phyloP scores from a whole-genome alignment of 2,113 vertebrate species.

The Leuciscus idus region DNA sequence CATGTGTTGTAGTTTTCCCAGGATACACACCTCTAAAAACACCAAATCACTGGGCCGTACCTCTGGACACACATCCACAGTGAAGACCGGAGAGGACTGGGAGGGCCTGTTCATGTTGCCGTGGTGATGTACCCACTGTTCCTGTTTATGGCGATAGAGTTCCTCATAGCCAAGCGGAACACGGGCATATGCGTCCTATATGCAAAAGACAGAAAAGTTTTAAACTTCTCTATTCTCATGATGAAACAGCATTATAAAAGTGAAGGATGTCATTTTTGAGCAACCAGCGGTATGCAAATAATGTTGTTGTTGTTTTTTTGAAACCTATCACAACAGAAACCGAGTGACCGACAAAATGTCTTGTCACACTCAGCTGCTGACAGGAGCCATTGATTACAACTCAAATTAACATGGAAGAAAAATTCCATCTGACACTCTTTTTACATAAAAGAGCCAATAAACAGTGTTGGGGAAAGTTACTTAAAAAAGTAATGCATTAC shows the following conservation, averaged over 20 bases:
- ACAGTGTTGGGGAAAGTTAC: too few species aligned
- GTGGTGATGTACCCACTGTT: slow-evolving; percentile 86
- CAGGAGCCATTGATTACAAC: not conserved
- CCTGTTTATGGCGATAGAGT: slow-evolving; percentile 87
- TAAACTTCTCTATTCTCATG: not conserved
- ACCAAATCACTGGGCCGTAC: slow-evolving; percentile 66
- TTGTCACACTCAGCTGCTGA: not conserved
- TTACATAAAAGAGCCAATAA: not conserved
- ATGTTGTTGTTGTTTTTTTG: too few species aligned
- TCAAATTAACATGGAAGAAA: not conserved
- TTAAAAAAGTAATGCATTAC: too few species aligned
- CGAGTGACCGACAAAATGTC: not conserved
- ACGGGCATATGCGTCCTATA: slow-evolving; percentile 88
- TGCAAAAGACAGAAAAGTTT: slow-evolving; percentile 36
- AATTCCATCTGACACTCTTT: not conserved
- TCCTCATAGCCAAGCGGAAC: slow-evolving; percentile 89
- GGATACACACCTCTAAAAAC: slow-evolving; percentile 34
- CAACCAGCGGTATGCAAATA: not conserved
- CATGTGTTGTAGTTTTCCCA: slow-evolving; percentile 21
- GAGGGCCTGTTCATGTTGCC: slow-evolving; percentile 80
- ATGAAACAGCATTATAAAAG: not conserved
- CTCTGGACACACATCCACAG: slow-evolving; percentile 88
- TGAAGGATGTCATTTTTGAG: not conserved
- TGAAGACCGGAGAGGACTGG: slow-evolving; percentile 91
- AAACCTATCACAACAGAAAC: not conserved